Base-by-base conservation (phyloP, 1,140 invertebrate genomes). In the Nasonia longicornis region DNA sequence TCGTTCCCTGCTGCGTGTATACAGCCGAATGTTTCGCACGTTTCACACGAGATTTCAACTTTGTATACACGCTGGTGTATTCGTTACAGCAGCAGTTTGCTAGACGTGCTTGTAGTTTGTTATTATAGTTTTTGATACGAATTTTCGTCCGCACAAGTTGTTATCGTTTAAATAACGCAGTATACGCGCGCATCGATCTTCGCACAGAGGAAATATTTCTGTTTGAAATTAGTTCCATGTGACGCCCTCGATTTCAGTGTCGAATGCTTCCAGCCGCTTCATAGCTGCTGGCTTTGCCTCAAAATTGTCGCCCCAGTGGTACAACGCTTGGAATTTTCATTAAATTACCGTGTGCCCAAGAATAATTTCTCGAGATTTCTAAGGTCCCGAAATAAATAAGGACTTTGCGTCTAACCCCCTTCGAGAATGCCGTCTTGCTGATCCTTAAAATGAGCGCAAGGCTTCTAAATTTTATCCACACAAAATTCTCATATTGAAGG, bases 301-400 rank as follows among this genome's bases (percentile, higher is more conserved):
- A 26, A 14, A 31, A 67, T 10, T 67, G 66, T 31, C 11, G 26
- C 31, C 14, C 20, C 14, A 14, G 38, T 42, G 4, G 38, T 42
- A 31, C 26, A 16, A 10, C 66, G 31, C 66, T 67, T 20, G 66
- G 66, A 67, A 67, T 67, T 67, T 67, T 67, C 66, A 67, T 67
- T 67, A 31, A 67, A 67, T 67, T 67, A 67, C 20, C 26, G 29
- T 3, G 66, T n/a, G 10, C 26, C 26, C 11, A 3, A 1, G 66
- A 67, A 10, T 16, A 58, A 16, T 58, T 20, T 58, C 52, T 20
- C 16, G 16, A 58, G 16, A 58, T 58, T 58, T 58, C 52, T 58
- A n/a, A n/a, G 3, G 16, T n/a, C 7, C 52, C 4, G 52, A 58
- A n/a, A 58, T 58, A 58, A n/a, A 58, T 14, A 20, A 52, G 14